A percentile compares a stretch with the other conserved stretches of the same genome.
These are phyloP conservation scores for Augochlora pura DNA, from an alignment of 1,140 invertebrate genomes.

Conservation along the genomic window DNA sequence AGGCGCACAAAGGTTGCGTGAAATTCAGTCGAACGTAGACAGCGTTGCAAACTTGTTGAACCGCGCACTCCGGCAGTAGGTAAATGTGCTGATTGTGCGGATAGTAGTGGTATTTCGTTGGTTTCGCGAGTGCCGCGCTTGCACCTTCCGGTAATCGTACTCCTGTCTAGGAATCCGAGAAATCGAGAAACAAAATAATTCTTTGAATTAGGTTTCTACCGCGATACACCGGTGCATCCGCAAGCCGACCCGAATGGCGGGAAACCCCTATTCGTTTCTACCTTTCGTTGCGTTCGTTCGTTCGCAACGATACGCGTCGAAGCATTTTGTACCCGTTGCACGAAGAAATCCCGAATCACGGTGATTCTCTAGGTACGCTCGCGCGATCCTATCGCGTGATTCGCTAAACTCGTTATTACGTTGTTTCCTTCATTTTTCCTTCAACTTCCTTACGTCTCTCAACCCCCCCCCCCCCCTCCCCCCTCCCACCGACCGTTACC, in stretches of 20 bases:
- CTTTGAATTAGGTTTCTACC: background rate
- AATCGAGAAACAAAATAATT: background rate
- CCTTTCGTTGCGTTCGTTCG: too few species aligned
- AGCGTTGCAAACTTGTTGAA: slow-evolving; percentile 95
- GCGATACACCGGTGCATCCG: too few species aligned
- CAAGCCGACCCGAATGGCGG: too few species aligned
- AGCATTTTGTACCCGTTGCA: too few species aligned
- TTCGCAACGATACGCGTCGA: too few species aligned
- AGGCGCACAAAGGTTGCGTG: slow-evolving; percentile 95
- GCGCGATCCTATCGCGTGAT: too few species aligned
- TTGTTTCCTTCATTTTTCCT: background rate
- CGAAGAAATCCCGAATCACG: too few species aligned
- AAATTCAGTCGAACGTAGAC: slow-evolving; percentile 95
- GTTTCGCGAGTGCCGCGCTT: slow-evolving; percentile 85
- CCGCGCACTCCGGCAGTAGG: slow-evolving; percentile 93
- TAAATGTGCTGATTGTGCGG: slow-evolving; percentile 96
- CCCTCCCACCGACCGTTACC: background rate
- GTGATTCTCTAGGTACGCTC: too few species aligned
- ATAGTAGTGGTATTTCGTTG: slow-evolving; percentile 95
- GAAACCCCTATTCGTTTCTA: too few species aligned
- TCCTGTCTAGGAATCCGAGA: slow-evolving; percentile 83
- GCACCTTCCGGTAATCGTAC: slow-evolving; percentile 86
- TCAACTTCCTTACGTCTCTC: too few species aligned
- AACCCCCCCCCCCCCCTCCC: background rate
- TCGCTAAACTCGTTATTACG: background rate